phyloP scores from a whole-genome alignment of 1,140 invertebrate genomes.

The Zaprionus capensis region DNA sequence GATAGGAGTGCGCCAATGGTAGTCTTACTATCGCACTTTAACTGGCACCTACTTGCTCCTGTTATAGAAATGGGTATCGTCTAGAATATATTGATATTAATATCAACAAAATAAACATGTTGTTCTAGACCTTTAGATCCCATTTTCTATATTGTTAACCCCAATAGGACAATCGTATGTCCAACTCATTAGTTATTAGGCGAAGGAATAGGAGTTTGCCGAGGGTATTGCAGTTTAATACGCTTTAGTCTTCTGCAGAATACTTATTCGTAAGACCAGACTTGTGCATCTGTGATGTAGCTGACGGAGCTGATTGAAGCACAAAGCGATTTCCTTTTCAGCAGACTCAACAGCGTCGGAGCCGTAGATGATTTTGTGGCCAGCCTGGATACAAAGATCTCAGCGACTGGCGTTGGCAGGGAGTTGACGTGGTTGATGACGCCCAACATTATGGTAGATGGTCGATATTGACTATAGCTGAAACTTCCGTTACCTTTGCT shows the following conservation, averaged over 20 bases:
- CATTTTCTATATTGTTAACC: too few relatives aligned
- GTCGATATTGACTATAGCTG: conserved; percentile 96
- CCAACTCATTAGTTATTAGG: too few relatives aligned
- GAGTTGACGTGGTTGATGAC: conserved; percentile 98
- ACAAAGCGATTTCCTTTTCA: conserved; percentile 97
- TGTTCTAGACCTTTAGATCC: too few relatives aligned
- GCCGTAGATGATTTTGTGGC: conserved; percentile 98
- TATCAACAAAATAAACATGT: too few relatives aligned
- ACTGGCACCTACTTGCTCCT: not conserved
- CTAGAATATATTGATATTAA: not conserved
- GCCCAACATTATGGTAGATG: conserved; percentile 97
- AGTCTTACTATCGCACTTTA: not conserved
- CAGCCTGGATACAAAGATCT: conserved; percentile 97
- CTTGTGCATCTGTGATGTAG: conserved; percentile 91
- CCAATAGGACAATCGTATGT: too few relatives aligned
- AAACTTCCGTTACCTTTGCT: conserved; percentile 91
- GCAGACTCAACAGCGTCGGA: conserved; percentile 98
- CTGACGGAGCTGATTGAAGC: conserved; percentile 96
- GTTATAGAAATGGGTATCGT: not conserved
- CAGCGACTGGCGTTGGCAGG: conserved; percentile 95
- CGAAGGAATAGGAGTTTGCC: too few relatives aligned
- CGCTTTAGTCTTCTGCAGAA: conserved; percentile 11
- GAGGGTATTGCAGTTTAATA: conserved; percentile 8
- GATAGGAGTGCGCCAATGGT: not conserved
- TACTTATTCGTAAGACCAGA: conserved; percentile 94